Percentiles rank a stretch among this genome's conserved stretches.
Evolutionary conservation across 2,797 vertebrate genomes (phyloP).

Genomic region (Syncerus caffer): DNA sequence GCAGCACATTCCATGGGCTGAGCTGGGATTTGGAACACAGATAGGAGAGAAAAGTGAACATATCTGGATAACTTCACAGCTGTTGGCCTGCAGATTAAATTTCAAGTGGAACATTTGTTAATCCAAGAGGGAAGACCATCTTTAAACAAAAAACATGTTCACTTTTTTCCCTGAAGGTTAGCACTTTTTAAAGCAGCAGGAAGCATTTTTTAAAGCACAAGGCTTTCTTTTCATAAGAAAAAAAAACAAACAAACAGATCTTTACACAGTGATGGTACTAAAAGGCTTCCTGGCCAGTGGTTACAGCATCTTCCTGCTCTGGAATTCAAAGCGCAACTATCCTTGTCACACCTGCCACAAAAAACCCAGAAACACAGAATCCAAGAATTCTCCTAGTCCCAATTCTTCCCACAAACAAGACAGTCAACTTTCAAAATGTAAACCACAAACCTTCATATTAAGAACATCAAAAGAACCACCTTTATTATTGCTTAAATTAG

Average conservation of each 20-base stretch:
- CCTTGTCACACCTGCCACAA: not conserved
- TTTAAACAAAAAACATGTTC: not conserved
- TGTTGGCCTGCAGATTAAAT: not conserved
- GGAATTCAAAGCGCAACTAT: not conserved
- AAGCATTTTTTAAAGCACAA: not conserved
- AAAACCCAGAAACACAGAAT: not conserved
- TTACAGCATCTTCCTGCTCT: not conserved
- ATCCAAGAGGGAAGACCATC: not conserved
- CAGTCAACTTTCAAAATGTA: not conserved
- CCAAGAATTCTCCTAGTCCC: not conserved
- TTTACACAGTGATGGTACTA: not conserved
- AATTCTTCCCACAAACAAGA: not conserved
- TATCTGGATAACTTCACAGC: not conserved
- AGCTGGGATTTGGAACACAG: not conserved
- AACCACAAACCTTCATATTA: not conserved
- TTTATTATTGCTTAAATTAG: conserved; percentile 13
- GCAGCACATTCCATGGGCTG: not conserved
- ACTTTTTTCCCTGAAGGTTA: not conserved
- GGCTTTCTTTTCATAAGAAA: not conserved
- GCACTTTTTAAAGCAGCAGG: not conserved
- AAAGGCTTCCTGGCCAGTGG: not conserved
- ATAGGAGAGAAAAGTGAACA: not conserved
- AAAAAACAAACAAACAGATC: not conserved
- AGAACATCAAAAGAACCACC: not conserved
- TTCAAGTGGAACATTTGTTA: not conserved